Evolutionary conservation across 2,888 invertebrate genomes (phyloP).

Genomic region (Serripes groenlandicus): DNA sequence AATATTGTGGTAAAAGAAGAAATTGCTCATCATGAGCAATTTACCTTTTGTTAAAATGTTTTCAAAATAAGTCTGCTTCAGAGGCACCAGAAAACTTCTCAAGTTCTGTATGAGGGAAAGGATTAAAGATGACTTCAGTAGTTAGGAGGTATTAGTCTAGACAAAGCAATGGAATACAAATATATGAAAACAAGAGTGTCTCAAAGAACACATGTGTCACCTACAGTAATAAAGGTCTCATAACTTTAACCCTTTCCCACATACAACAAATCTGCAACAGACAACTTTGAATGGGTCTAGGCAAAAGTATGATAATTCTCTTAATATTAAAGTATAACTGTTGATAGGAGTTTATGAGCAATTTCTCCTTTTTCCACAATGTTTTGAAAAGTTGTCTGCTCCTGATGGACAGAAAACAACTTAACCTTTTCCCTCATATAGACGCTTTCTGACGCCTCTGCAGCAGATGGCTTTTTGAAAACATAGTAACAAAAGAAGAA

Average conservation of each 20-base stretch:
- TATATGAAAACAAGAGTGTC: too few species aligned
- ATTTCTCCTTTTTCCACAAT: not conserved
- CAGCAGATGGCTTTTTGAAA: not conserved
- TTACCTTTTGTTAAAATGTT: not conserved
- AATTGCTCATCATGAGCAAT: not conserved
- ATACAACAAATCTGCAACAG: too few species aligned
- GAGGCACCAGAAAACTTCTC: too few species aligned
- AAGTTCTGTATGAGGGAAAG: too few species aligned
- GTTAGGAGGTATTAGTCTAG: too few species aligned
- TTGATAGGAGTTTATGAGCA: not conserved
- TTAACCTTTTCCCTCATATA: not conserved
- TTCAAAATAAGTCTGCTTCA: not conserved
- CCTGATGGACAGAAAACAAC: not conserved
- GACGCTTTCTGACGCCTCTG: not conserved
- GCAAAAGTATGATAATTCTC: too few species aligned
- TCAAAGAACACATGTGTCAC: too few species aligned
- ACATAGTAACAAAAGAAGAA: not conserved
- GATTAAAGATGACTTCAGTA: too few species aligned
- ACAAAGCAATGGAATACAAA: too few species aligned
- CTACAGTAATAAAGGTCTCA: too few species aligned
- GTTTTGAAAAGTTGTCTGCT: not conserved
- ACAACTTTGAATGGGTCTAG: too few species aligned
- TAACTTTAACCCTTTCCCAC: too few species aligned
- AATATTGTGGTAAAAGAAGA: not conserved
- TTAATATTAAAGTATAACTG: not conserved